phyloP scores from a whole-genome alignment of 2,888 invertebrate genomes.

The Siphonodentalium dalli region DNA sequence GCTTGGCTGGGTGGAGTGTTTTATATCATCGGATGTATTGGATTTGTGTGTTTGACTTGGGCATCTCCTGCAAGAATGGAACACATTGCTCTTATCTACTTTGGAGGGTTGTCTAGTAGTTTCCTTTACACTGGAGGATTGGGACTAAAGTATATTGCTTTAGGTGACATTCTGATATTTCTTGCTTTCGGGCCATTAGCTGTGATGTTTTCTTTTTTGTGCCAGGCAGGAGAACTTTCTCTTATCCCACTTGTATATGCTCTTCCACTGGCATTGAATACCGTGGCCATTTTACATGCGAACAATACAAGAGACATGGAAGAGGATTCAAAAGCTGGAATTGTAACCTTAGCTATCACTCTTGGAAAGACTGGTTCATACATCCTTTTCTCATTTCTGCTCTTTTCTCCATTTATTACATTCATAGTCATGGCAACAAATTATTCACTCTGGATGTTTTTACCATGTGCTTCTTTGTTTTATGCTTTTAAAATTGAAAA shows the following conservation, averaged over 20 bases:
- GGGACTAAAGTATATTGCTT: slow-evolving; percentile 92
- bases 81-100: slow-evolving; percentile 91
- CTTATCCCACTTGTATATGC: slow-evolving; percentile 92
- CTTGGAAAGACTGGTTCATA: slow-evolving; percentile 91
- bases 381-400: slow-evolving; percentile 84
- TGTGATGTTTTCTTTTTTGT: slow-evolving; percentile 90
- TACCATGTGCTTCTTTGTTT: slow-evolving; percentile 86
- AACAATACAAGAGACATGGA: slow-evolving; percentile 93
- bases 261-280: slow-evolving; percentile 89
- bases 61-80: slow-evolving; percentile 93
- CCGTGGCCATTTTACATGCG: slow-evolving; percentile 93
- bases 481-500: slow-evolving; percentile 90
- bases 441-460: slow-evolving; percentile 85
- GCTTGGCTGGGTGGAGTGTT: slow-evolving; percentile 87
- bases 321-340: slow-evolving; percentile 86
- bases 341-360: slow-evolving; percentile 92
- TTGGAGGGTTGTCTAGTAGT: slow-evolving; percentile 92
- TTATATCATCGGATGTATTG: slow-evolving; percentile 85
- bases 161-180: slow-evolving; percentile 90
- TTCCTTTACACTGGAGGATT: slow-evolving; percentile 97
- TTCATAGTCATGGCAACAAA: slow-evolving; percentile 85
- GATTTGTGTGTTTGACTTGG: slow-evolving; percentile 78
- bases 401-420: slow-evolving; percentile 82
- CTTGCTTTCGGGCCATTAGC: slow-evolving; percentile 93
- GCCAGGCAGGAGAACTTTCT: slow-evolving; percentile 87